Evolutionary conservation across 2,888 invertebrate genomes (phyloP), one percentile per base, ranked within the genome.

Genomic region (Xanthorhoe designata): DNA sequence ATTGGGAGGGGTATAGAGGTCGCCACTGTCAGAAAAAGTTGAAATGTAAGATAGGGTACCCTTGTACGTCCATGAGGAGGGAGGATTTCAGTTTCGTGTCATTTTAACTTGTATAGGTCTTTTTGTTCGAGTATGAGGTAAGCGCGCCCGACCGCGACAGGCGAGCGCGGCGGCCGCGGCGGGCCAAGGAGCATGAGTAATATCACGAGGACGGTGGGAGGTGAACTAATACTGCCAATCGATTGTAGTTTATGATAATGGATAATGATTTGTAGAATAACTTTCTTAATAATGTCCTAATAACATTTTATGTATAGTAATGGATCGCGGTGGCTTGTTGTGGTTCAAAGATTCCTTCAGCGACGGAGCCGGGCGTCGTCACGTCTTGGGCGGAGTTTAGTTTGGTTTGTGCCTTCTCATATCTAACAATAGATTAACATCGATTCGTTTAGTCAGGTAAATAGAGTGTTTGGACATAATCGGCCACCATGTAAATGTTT

Each of bases 161-260:
- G 24, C 18, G 66, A 61, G 35, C n/a, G 19, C 17, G 54, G 29
- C 6, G 15, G n/a, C n/a, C 45, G 15, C 47, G 47, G 17, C 47
- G 15, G 47, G 8, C 15, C 7, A 0, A 15, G 17, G 47, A 47
- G 47, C 17, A 58, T 78, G 85, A 80, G 79, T 78, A 59, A 88
- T 90, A 90, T 90, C 91, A 90, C 80, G 84, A 76, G n/a, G 82
- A 82, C 78, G 78, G 78, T 78, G 83, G 47, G 81, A 83, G 84
- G 81, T 84, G 83, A 90, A 87, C 79, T 82, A 88, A 90, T 91
- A 92, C 92, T 92, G 92, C 92, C 92, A 92, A 91, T 92, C 89
- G 92, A 89, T 89, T 87, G 90, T 91, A 92, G 91, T 86, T 88
- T 89, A 85, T 89, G 88, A 82, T 88, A 88, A 86, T 85, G 84